Evolutionary conservation across 2,113 vertebrate species (phyloP).

Genomic region (Apodemus speciosus): DNA sequence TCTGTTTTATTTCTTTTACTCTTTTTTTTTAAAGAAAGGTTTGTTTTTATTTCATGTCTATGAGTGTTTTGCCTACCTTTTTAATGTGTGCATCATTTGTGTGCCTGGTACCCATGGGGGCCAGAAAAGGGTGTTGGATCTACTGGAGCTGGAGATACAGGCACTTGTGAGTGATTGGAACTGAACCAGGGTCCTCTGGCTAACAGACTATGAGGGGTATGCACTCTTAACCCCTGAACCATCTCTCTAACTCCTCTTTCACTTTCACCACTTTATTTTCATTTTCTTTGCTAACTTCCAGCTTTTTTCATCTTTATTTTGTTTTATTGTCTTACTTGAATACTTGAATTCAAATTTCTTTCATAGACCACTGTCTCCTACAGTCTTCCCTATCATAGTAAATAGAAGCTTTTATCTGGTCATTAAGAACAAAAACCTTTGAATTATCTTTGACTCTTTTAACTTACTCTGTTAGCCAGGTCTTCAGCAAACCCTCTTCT

Average conservation of each 20-base stretch:
- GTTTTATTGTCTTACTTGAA: constrained; percentile 4
- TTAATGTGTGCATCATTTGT: neutral
- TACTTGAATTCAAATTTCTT: neutral
- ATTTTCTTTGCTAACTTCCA: neutral
- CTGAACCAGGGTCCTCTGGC: neutral
- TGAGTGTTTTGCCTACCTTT: neutral
- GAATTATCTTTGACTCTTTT: neutral
- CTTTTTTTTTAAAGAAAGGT: neutral
- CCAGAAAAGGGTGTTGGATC: neutral
- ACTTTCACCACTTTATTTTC: neutral
- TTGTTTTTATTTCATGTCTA: neutral
- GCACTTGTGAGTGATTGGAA: neutral
- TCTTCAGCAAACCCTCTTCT: neutral
- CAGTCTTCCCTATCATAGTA: neutral
- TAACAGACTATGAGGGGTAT: neutral
- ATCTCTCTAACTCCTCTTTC: neutral
- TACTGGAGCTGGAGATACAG: neutral
- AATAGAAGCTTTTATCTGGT: neutral
- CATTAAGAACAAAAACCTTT: neutral
- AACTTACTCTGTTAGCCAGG: neutral
- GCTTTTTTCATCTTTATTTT: neutral
- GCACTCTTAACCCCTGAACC: neutral
- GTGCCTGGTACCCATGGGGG: neutral
- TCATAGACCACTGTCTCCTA: neutral
- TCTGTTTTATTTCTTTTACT: neutral